phyloP scores from a whole-genome alignment of 2,888 invertebrate species.

The Andrena minutula region DNA sequence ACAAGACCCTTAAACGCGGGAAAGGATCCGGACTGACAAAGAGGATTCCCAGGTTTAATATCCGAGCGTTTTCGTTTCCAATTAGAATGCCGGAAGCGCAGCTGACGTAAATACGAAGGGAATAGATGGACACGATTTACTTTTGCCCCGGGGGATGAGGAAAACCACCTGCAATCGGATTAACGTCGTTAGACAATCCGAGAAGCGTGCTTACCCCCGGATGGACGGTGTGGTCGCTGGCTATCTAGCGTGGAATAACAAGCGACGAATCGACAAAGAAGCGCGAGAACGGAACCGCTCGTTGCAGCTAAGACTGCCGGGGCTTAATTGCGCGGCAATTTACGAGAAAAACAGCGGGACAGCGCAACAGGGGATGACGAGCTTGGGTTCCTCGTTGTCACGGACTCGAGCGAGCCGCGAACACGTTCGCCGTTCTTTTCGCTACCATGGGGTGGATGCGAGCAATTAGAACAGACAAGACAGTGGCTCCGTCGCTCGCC shows the following conservation, averaged over 20 bases:
- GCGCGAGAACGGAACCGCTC: conserved; percentile 10
- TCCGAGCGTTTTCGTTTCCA: conserved; percentile 41
- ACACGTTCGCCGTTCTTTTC: neutral
- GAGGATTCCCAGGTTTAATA: conserved; percentile 47
- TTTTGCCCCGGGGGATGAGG: neutral
- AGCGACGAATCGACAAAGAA: conserved; percentile 24
- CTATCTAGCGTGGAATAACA: conserved; percentile 33
- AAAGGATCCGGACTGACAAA: conserved; percentile 41
- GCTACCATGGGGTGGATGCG: conserved; percentile 15
- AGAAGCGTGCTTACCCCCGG: conserved; percentile 18
- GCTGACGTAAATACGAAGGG: conserved; percentile 21
- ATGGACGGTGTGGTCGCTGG: neutral
- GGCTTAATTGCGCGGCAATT: conserved; percentile 67
- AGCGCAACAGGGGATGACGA: conserved; percentile 16
- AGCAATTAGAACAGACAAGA: conserved; percentile 62
- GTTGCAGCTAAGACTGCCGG: conserved; percentile 37
- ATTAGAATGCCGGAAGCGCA: conserved; percentile 36
- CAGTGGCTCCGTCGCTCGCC: conserved; percentile 40
- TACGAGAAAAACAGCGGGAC: conserved; percentile 40
- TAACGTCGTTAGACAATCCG: conserved; percentile 53
- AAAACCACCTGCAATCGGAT: conserved; percentile 51
- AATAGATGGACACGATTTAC: neutral
- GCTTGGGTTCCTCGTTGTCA: conserved; percentile 35
- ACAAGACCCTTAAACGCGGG: conserved; percentile 5
- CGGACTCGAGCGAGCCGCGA: neutral